phyloP scores from a whole-genome alignment of 2,888 invertebrate species.

The Philaethria dido region DNA sequence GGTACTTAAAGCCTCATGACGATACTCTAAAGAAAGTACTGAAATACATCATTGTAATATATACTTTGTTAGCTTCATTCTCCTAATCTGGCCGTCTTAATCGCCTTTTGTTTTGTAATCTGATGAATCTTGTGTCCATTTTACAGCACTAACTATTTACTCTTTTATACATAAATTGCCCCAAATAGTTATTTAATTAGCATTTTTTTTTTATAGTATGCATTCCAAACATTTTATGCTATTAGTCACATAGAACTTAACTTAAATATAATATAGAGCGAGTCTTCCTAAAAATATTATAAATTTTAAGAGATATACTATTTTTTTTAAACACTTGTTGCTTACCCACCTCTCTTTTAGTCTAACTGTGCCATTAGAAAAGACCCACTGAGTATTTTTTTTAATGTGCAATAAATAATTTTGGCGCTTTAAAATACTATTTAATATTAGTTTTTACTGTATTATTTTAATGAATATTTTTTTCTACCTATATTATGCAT shows the following conservation, averaged over 20 bases:
- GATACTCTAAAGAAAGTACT: neutral
- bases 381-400: slow-evolving; percentile 34
- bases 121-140: slow-evolving; percentile 23
- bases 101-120: slow-evolving; percentile 3
- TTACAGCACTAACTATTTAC: slow-evolving; percentile 16
- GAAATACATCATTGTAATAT: neutral
- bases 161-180: slow-evolving; percentile 25
- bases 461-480: slow-evolving; percentile 30
- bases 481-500: slow-evolving; percentile 17
- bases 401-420: slow-evolving; percentile 36
- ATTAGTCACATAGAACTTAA: slow-evolving; percentile 21
- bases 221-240: slow-evolving; percentile 36
- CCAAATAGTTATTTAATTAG: slow-evolving; percentile 25
- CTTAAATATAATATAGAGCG: slow-evolving; percentile 39
- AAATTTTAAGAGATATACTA: slow-evolving; percentile 49
- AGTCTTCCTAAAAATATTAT: slow-evolving; percentile 62
- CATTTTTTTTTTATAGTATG: slow-evolving; percentile 30
- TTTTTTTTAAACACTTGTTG: slow-evolving; percentile 50
- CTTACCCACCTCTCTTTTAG: slow-evolving; percentile 67
- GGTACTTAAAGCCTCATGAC: no score
- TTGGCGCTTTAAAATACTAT: slow-evolving; percentile 15
- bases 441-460: slow-evolving; percentile 33
- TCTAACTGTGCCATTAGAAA: slow-evolving; percentile 44
- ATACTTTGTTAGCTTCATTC: neutral
- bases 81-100: neutral